Conservation (phyloP, 2,113 vertebrate species). For the Chitala chitala region DNA sequence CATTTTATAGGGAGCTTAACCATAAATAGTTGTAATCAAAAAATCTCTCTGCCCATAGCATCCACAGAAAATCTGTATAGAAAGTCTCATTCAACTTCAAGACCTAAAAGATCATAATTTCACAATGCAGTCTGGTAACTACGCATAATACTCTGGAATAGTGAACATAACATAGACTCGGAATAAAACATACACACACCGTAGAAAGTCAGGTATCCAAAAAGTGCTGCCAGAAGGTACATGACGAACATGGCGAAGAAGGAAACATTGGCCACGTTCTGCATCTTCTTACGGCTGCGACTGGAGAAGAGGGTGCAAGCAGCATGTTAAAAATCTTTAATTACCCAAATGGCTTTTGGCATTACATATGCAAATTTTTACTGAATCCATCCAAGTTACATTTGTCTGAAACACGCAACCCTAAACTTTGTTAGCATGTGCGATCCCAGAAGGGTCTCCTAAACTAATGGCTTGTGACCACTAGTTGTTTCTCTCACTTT, state of each 20-base stretch:
- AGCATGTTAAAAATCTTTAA: slow-evolving; percentile 17
- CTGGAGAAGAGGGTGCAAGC: slow-evolving; percentile 52
- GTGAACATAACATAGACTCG: too few species aligned
- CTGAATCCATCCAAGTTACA: neutral
- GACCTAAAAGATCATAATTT: too few species aligned
- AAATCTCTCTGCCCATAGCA: too few species aligned
- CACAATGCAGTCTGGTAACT: too few species aligned
- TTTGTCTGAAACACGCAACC: too few species aligned
- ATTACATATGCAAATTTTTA: neutral
- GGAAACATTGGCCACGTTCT: slow-evolving; percentile 90
- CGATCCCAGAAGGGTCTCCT: too few species aligned
- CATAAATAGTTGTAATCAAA: too few species aligned
- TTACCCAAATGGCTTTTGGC: neutral
- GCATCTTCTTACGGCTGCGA: slow-evolving; percentile 87
- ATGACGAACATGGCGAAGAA: slow-evolving; percentile 95
- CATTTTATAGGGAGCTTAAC: too few species aligned
- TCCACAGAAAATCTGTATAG: too few species aligned
- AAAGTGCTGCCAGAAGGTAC: slow-evolving; percentile 93
- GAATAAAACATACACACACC: slow-evolving; percentile 61
- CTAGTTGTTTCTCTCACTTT: neutral
- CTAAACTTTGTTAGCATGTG: too few species aligned
- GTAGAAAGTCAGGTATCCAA: slow-evolving; percentile 95
- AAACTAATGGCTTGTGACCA: neutral
- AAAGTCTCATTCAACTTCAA: too few species aligned
- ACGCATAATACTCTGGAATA: too few species aligned